Conservation (phyloP, 2,888 invertebrate genomes). For the Oscheius myriophilus region DNA sequence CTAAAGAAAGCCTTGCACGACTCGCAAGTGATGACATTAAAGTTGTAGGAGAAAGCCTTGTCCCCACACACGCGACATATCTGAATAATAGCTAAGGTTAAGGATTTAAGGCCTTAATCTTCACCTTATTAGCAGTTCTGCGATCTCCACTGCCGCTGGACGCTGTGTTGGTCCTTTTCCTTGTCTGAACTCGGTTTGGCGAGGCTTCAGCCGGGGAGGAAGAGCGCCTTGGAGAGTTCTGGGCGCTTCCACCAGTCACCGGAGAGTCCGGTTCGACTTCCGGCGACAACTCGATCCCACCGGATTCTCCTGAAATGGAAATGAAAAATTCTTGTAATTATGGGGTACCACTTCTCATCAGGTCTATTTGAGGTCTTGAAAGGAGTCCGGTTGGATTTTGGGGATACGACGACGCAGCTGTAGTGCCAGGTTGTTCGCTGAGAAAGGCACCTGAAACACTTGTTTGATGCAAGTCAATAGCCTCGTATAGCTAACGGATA, state of each 20-base stretch:
- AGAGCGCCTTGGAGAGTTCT: conserved; percentile 17
- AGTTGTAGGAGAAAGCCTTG: conserved; percentile 68
- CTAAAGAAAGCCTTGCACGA: conserved; percentile 94
- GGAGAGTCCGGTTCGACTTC: conserved; percentile 18
- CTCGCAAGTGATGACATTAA: conserved; percentile 79
- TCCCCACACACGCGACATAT: conserved; percentile 94
- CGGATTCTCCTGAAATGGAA: conserved; percentile 16
- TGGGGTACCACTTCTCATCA: conserved; percentile 28
- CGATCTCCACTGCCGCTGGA: conserved; percentile 42
- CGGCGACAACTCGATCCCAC: conserved; percentile 13
- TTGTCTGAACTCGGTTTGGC: conserved; percentile 7
- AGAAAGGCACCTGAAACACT: conserved; percentile 25
- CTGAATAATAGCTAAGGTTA: conserved; percentile 31
- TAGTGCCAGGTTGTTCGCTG: conserved; percentile 27
- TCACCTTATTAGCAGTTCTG: conserved; percentile 50
- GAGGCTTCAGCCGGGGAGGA: conserved; percentile 18
- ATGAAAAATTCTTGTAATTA: background rate
- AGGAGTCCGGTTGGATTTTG: conserved; percentile 13
- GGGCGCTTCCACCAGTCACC: conserved; percentile 3
- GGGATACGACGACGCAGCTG: conserved; percentile 31
- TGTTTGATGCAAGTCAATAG: background rate
- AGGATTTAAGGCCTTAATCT: background rate
- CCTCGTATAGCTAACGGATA: too few species aligned
- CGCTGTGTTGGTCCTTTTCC: conserved; percentile 40
- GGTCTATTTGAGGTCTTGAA: conserved; percentile 5